Evolutionary conservation across 2,797 vertebrate genomes (phyloP).

Genomic region (Eremophila alpestris): DNA sequence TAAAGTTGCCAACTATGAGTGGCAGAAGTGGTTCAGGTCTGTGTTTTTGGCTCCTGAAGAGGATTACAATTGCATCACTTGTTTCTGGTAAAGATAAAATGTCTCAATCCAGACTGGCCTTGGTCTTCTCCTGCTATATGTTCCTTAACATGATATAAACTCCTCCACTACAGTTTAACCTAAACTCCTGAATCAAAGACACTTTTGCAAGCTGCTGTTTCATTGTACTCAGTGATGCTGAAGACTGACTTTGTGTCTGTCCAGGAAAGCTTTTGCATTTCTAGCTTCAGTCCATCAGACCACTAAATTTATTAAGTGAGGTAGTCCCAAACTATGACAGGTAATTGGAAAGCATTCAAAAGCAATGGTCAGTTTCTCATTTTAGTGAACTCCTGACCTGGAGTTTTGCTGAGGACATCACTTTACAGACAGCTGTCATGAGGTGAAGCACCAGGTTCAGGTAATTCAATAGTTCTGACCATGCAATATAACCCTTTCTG

Average conservation of each 20-base stretch:
- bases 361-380: not conserved
- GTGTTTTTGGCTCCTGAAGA: not conserved
- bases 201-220: not conserved
- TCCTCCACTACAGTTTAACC: not conserved
- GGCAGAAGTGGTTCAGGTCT: not conserved
- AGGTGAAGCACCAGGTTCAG: not conserved
- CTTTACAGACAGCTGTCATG: not conserved
- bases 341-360: not conserved
- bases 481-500: not conserved
- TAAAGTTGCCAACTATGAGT: not conserved
- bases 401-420: not conserved
- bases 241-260: not conserved
- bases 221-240: not conserved
- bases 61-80: not conserved
- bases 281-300: not conserved
- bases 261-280: not conserved
- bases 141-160: not conserved
- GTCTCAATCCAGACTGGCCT: not conserved
- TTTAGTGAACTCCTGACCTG: not conserved
- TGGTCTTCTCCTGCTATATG: not conserved
- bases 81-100: not conserved
- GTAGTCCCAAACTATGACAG: not conserved
- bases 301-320: not conserved
- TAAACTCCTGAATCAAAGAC: not conserved
- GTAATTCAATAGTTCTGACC: not conserved